Evolutionary conservation across 2,888 invertebrate genomes (phyloP), one percentile per base, ranked within the genome.

Genomic region (Chironomus tentans): DNA sequence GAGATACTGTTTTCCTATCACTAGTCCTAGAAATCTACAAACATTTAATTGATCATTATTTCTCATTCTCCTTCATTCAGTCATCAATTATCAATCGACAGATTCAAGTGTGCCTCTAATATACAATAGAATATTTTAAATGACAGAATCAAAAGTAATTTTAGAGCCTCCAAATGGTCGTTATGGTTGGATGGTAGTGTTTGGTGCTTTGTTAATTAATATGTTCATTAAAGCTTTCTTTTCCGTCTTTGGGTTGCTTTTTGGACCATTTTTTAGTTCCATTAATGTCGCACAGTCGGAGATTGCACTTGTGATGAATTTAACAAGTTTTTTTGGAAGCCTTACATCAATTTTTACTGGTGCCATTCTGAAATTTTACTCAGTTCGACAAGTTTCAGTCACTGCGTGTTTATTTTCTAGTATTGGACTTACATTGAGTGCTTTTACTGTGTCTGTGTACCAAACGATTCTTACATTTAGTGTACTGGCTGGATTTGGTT

Each of bases 101-200:
- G 38, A 38, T 10, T 38, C 38, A 38, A 38, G 38, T 38, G 10
- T 4, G 38, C 2, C n/a, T n/a, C n/a, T n/a, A 38, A 38, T 10
- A 38, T 7, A 10, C 7, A 38, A 1, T 38, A 38, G 5, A 38
- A 38, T n/a, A 38, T 38, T 38, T 38, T 10, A 4, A 38, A 38
- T 38, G 38, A 10, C 10, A 2, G 2, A 1, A 10, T 38, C 38
- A 10, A 38, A 10, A 38, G 15, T n/a, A 61, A 28, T 56, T 38
- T 61, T 72, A 5, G 72, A 62, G 21, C 61, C 61, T 15, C 91
- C 91, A 0, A 89, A 92, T 81, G 91, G 91, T 50, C 91, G 91
- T 0, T 91, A 89, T 89, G 91, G 91, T 0, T 91, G 91, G 91
- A 85, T 90, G 83, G 87, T 91, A 2, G 85, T 91, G 4, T 80